Evolutionary conservation across 2,113 vertebrate species (phyloP).

Genomic region (Regulus satrapa): DNA sequence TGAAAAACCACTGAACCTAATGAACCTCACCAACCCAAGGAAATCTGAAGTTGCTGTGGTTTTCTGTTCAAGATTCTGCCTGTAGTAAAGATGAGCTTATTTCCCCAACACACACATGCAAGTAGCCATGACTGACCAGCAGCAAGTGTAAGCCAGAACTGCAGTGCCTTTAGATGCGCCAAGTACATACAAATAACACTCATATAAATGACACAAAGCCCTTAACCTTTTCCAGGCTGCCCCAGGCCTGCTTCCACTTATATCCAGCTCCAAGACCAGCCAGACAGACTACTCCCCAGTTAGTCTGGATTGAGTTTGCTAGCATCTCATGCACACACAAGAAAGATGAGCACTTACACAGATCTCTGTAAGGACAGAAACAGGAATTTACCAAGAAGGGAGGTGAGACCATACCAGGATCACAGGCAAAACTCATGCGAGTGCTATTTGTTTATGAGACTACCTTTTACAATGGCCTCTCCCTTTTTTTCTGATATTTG

Average conservation of each 20-base stretch:
- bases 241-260: not conserved
- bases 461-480: not conserved
- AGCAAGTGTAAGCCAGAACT: not conserved
- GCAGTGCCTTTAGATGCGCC: not conserved
- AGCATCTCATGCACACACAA: not conserved
- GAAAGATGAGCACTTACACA: not conserved
- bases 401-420: not conserved
- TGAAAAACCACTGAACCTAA: not conserved
- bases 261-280: not conserved
- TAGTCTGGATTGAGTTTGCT: not conserved
- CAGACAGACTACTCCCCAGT: not conserved
- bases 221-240: not conserved
- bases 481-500: not conserved
- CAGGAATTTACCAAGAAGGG: not conserved
- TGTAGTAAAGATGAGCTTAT: not conserved
- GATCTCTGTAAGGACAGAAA: not conserved
- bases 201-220: no score
- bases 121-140: not conserved
- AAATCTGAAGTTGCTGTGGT: not conserved
- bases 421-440: not conserved
- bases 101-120: accelerated
- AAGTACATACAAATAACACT: not conserved
- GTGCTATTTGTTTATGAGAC: not conserved
- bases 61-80: not conserved
- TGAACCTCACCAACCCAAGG: not conserved